A percentile compares a stretch with the other conserved stretches of the same genome.
Evolutionary conservation across 2,888 invertebrate genomes (phyloP).

Genomic region (Acleris emargana): DNA sequence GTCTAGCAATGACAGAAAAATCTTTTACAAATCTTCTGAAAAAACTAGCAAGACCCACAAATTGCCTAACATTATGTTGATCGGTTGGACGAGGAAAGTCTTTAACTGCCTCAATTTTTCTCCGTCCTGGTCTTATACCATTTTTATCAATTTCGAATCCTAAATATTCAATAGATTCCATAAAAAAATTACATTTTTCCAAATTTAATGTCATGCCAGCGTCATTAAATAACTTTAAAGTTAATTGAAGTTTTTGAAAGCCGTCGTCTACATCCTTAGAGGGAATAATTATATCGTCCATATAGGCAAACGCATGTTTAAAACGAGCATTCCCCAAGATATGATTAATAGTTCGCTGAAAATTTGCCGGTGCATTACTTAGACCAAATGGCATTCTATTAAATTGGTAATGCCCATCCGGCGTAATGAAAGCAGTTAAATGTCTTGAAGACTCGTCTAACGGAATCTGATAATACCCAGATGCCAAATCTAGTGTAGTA

Average conservation of each 20-base stretch:
- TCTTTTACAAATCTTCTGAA: constrained; percentile 44
- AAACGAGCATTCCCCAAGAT: neutral
- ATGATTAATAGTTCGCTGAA: constrained; percentile 3
- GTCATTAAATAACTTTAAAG: neutral
- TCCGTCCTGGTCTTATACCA: constrained; percentile 29
- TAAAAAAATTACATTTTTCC: constrained; percentile 14
- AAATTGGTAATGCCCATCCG: constrained; percentile 5
- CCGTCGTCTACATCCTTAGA: neutral
- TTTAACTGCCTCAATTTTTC: constrained; percentile 39
- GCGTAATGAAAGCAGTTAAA: too few species aligned
- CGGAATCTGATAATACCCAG: too few species aligned
- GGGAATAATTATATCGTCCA: constrained; percentile 20
- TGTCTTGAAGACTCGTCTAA: too few species aligned
- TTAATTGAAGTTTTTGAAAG: neutral
- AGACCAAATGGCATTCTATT: constrained; percentile 39
- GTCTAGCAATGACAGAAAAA: constrained; percentile 25
- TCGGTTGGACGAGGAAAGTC: constrained; percentile 42
- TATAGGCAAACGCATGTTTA: constrained; percentile 9
- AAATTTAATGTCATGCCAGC: constrained; percentile 20
- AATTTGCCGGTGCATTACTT: constrained; percentile 34
- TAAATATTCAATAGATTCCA: constrained; percentile 14
- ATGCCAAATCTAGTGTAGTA: constrained; percentile 30
- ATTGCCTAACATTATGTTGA: constrained; percentile 44
- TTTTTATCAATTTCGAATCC: constrained; percentile 24
- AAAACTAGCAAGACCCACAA: constrained; percentile 43